Conservation (phyloP, 2,888 invertebrate genomes). For the Cremastinae sp. region DNA sequence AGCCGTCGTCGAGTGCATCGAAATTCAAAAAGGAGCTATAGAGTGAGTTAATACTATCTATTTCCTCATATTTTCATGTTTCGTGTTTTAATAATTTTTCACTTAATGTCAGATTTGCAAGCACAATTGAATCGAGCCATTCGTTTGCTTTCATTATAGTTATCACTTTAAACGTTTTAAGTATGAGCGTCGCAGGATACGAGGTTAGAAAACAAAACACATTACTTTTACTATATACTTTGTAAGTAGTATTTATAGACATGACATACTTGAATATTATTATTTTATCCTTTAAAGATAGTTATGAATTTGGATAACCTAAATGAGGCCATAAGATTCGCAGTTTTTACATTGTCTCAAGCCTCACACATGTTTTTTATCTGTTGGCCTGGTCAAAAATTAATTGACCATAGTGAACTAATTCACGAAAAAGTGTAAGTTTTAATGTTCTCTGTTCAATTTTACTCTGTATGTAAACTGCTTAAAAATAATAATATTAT, state of each 20-base stretch:
- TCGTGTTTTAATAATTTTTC: conserved; percentile 14
- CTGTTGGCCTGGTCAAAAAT: conserved; percentile 54
- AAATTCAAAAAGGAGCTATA: conserved; percentile 57
- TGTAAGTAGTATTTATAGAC: too few species aligned
- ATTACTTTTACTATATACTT: too few species aligned
- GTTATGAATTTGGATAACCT: conserved; percentile 49
- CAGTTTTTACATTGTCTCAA: conserved; percentile 40
- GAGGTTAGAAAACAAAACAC: conserved; percentile 36
- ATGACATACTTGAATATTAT: too few species aligned
- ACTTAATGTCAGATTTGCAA: conserved; percentile 33
- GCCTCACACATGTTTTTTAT: conserved; percentile 50
- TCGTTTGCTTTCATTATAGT: conserved; percentile 41
- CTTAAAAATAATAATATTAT: too few species aligned
- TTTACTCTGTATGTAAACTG: too few species aligned
- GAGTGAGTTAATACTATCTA: conserved; percentile 47
- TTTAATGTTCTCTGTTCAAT: too few species aligned
- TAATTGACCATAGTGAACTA: conserved; percentile 50
- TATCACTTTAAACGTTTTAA: conserved; percentile 43
- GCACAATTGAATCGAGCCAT: conserved; percentile 50
- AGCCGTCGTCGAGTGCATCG: conserved; percentile 48
- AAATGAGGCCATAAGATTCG: conserved; percentile 48
- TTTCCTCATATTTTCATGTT: neutral
- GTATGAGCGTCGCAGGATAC: conserved; percentile 54
- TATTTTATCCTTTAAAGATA: conserved; percentile 42
- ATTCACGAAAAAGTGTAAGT: conserved; percentile 50